Base-by-base conservation (phyloP, 2,888 invertebrate species). In the Xanthia icteritia region DNA sequence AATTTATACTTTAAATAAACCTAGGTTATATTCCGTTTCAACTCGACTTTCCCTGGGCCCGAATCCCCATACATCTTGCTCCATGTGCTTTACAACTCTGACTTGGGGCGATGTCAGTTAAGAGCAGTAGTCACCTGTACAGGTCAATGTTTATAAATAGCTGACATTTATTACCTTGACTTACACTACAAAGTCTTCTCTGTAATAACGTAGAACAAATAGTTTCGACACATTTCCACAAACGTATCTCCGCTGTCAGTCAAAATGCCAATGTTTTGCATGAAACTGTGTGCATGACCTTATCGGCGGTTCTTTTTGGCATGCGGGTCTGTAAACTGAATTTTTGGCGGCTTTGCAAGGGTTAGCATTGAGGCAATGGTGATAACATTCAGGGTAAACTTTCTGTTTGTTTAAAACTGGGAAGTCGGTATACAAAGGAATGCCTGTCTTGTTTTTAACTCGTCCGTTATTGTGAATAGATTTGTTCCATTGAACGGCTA, bases 141-240 rank as follows among this genome's bases (percentile, higher is more conserved):
- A 66, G 42, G 51, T 64, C 67, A 79, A 63, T 56, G 51, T 36
- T 36, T 17, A 45, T 31, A 56, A 45, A 66, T 45, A 66, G 27
- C 20, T 27, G 8, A 39, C 4, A 45, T 13, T 45, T 66, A 27
- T 20, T n/a, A 20, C 67, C 74, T 79, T 74, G 79, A 56, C 63
- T 54, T 5, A 51, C 5, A 36, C 73, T 5, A 27, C 23, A 27
- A 36, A 54, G 20, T 39, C 17, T 65, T 23, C 51, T 58, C 11
- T 9, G 36, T 51, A 78, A 75, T 65, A 56, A 67, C 31, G 0
- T 9, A 56, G 27, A 67, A 63, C 56, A 79, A 79, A 74, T 63
- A 64, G 51, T 79, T 79, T 20, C 79, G 27, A 15, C 65, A 66
- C 11, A 36, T 54, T 79, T 67, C 36, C 64, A 75, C 67, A 79